Evolutionary conservation across 1,140 invertebrate species (phyloP).

Genomic region (Drosophila nigrodunni): DNA sequence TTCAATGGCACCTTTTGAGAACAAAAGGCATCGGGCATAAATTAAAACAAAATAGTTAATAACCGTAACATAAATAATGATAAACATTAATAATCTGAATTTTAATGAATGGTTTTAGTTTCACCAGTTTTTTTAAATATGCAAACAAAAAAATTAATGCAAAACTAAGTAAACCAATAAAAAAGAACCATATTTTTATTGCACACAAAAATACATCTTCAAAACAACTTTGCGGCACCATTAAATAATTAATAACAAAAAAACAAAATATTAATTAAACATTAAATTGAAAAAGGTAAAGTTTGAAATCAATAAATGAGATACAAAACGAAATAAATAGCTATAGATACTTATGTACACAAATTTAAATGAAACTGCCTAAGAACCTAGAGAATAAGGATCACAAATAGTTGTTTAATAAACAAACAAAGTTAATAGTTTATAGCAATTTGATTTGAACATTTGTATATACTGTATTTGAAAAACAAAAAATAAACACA

Average conservation of each 20-base stretch:
- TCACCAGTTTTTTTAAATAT: constrained; percentile 60
- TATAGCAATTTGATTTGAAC: constrained; percentile 51
- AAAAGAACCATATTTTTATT: constrained; percentile 68
- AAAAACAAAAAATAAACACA: constrained; percentile 7
- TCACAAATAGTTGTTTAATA: constrained; percentile 66
- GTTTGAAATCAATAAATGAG: constrained; percentile 49
- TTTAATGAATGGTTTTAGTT: constrained; percentile 69
- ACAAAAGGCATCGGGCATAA: constrained; percentile 40
- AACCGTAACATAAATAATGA: constrained; percentile 46
- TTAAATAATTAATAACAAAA: constrained; percentile 10
- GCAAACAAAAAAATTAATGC: constrained; percentile 2
- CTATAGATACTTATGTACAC: constrained; percentile 51
- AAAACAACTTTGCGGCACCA: constrained; percentile 67
- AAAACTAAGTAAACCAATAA: constrained; percentile 53
- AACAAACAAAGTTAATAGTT: constrained; percentile 9
- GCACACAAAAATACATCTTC: constrained; percentile 60
- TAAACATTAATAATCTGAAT: constrained; percentile 53
- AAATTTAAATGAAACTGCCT: constrained; percentile 82
- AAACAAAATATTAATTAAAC: constrained; percentile 1
- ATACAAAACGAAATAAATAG: constrained; percentile 59
- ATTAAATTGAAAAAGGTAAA: constrained; percentile 3
- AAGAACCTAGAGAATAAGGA: constrained; percentile 70
- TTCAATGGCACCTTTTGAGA: constrained; percentile 71
- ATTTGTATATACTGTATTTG: constrained; percentile 59
- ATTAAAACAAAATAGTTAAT: constrained; percentile 64